Evolutionary conservation across 1,140 invertebrate species (phyloP).

Genomic region (Argopecten irradians): DNA sequence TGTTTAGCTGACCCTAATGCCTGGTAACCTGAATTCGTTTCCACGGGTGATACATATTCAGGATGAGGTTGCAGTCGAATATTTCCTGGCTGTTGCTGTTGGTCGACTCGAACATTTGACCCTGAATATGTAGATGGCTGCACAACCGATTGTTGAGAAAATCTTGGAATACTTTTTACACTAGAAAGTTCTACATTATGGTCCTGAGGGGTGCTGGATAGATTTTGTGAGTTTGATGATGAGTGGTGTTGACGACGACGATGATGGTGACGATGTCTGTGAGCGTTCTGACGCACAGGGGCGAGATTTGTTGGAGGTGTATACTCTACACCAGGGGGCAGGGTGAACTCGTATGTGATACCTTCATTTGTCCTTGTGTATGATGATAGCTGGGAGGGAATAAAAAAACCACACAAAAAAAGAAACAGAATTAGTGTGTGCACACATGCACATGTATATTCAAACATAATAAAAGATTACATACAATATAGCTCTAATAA

Average conservation of each 20-base stretch:
- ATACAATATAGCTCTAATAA: no score
- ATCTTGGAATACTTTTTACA: not conserved
- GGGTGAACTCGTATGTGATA: not conserved
- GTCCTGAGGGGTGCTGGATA: not conserved
- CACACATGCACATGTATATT: no score
- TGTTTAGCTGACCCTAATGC: not conserved
- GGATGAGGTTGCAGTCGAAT: not conserved
- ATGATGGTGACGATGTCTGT: not conserved
- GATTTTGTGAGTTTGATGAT: not conserved
- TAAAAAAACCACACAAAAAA: no score
- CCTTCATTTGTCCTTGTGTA: not conserved
- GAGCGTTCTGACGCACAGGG: not conserved
- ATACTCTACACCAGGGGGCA: not conserved
- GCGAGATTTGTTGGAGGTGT: not conserved
- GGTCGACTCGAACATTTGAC: not conserved
- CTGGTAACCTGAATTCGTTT: not conserved
- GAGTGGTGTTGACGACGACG: not conserved
- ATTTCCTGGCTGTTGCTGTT: not conserved
- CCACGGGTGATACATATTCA: not conserved
- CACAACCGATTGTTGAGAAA: not conserved
- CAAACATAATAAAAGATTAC: no score
- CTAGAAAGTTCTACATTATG: not conserved
- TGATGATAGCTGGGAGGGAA: not conserved
- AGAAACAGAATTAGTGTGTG: no score
- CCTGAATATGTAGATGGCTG: not conserved